Evolutionary conservation across 2,797 vertebrate species (phyloP).

Genomic region (Nothura maculosa): DNA sequence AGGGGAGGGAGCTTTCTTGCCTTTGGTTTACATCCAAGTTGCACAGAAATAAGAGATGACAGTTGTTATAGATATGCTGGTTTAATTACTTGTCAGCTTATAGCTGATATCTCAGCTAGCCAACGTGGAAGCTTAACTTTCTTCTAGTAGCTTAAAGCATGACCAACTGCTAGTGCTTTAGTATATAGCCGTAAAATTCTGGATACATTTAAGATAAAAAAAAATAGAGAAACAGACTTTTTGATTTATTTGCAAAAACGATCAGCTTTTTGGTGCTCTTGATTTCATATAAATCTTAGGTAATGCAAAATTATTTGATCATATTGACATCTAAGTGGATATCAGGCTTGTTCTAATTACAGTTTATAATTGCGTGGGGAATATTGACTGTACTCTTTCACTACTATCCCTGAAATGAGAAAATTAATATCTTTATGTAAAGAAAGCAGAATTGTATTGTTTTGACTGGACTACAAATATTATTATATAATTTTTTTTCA

Average conservation of each 20-base stretch:
- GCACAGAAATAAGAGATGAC: conserved; percentile 98
- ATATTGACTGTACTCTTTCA: background rate
- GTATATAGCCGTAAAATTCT: conserved; percentile 90
- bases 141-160: conserved; percentile 96
- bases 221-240: conserved; percentile 82
- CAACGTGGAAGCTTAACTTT: conserved; percentile 95
- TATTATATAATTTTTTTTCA: background rate
- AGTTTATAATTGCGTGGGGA: conserved; percentile 9
- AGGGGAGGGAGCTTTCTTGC: conserved; percentile 81
- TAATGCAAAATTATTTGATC: background rate
- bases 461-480: background rate
- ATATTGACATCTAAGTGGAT: background rate
- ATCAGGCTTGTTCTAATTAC: background rate
- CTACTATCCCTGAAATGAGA: background rate
- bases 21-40: conserved; percentile 95
- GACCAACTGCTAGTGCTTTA: conserved; percentile 94
- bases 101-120: conserved; percentile 95
- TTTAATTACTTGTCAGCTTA: conserved; percentile 99
- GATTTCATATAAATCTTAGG: conserved; percentile 4
- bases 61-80: conserved; percentile 97
- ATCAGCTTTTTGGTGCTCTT: conserved; percentile 80
- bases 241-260: conserved; percentile 88
- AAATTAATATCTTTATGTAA: background rate
- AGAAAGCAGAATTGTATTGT: background rate
- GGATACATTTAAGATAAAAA: conserved; percentile 92